phyloP scores from a whole-genome alignment of 2,888 invertebrate genomes.

The Melinopterus prodromus region DNA sequence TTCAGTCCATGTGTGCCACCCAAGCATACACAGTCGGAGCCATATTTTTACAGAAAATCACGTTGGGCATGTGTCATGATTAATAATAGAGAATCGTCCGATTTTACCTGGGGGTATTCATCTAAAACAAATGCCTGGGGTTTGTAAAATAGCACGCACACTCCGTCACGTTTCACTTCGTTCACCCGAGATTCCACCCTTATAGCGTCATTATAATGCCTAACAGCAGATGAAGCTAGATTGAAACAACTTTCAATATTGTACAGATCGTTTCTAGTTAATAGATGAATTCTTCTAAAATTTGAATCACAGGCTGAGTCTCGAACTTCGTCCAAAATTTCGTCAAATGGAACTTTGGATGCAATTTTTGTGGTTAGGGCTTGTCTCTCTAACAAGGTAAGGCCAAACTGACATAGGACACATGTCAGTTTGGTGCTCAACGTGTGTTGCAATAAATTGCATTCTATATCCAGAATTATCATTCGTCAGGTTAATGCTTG shows the following conservation, averaged over 20 bases:
- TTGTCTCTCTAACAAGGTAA: constrained; percentile 10
- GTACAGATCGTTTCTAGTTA: not conserved
- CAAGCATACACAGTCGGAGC: not conserved
- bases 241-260: not conserved
- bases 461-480: not conserved
- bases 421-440: constrained; percentile 6
- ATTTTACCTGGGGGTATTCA: not conserved
- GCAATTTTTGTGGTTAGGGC: not conserved
- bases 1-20: constrained; percentile 16
- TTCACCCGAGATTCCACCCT: constrained; percentile 14
- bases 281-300: constrained; percentile 9
- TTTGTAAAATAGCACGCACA: constrained; percentile 15
- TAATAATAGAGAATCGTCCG: constrained; percentile 11
- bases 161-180: not conserved
- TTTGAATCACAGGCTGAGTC: not conserved
- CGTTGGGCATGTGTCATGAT: constrained; percentile 7
- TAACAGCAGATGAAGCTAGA: not conserved
- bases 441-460: not conserved
- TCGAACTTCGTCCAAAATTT: constrained; percentile 10
- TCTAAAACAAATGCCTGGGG: not conserved
- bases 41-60: constrained; percentile 7
- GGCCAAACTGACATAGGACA: not conserved
- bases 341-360: not conserved
- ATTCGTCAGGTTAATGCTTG: constrained; percentile 12
- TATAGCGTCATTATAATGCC: not conserved